Conservation (phyloP, 92 coral and sea anemone species). For the Ricordea florida region DNA sequence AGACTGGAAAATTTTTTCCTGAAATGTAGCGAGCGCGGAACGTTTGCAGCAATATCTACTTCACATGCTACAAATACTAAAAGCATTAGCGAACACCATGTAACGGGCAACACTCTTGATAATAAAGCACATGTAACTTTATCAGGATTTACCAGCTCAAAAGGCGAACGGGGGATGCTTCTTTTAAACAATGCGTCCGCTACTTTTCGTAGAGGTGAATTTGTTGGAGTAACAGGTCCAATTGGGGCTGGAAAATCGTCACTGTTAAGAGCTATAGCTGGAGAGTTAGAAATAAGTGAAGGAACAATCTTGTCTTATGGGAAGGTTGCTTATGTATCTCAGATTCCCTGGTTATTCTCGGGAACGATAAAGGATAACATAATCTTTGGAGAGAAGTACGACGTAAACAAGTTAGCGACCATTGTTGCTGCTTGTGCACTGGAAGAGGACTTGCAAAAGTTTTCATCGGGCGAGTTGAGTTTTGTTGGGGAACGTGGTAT, state of each 20-base stretch:
- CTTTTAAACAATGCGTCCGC: conserved; percentile 16
- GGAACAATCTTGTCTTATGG: neutral
- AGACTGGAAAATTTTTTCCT: conserved; percentile 19
- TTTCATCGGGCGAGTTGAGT: conserved; percentile 1
- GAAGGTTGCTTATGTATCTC: conserved; percentile 4
- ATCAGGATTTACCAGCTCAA: conserved; percentile 3
- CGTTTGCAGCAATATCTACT: neutral
- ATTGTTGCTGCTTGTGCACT: conserved; percentile 20
- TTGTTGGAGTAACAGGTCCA: conserved; percentile 19
- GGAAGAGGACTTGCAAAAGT: conserved; percentile 16
- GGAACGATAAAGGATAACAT: conserved; percentile 31
- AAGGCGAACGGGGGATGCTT: conserved; percentile 1
- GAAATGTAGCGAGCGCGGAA: neutral
- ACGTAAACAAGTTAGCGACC: neutral
- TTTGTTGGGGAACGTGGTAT: conserved; percentile 27
- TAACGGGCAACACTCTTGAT: neutral
- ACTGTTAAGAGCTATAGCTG: conserved; percentile 4
- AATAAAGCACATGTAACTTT: neutral
- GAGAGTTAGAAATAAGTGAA: conserved; percentile 9
- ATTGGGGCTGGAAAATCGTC: conserved; percentile 40
- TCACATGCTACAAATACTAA: too few relatives aligned
- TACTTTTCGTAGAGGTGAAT: conserved; percentile 9
- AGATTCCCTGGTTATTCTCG: conserved; percentile 36
- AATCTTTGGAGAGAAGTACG: conserved; percentile 1
- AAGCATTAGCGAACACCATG: neutral